Evolutionary conservation across 92 coral and sea anemone genomes (phyloP).

Genomic region (Siderastrea radians): DNA sequence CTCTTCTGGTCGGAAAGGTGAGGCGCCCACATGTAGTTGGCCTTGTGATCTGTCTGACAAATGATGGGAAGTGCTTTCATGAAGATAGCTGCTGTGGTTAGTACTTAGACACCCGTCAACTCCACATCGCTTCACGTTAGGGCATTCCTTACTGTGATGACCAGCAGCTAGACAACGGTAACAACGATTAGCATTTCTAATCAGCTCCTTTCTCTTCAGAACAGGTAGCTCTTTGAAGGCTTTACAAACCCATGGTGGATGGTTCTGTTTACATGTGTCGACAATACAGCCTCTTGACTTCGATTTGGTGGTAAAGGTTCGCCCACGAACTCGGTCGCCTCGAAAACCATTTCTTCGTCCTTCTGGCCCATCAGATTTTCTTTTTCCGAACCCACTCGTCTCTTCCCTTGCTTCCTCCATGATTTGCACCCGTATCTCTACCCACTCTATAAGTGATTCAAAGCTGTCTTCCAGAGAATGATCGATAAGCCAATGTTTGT

Average conservation of each 20-base stretch:
- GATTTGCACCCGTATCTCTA: slow-evolving; percentile 57
- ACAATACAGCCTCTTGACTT: slow-evolving; percentile 42
- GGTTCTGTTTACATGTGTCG: slow-evolving; percentile 48
- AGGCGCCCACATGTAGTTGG: background rate
- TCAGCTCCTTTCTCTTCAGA: slow-evolving; percentile 51
- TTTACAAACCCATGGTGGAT: slow-evolving; percentile 60
- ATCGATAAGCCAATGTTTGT: slow-evolving; percentile 34
- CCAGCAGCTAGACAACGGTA: slow-evolving; percentile 57
- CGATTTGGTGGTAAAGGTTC: slow-evolving; percentile 34
- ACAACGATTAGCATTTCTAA: slow-evolving; percentile 35
- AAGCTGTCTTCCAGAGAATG: too few relatives aligned
- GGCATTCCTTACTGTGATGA: slow-evolving; percentile 47
- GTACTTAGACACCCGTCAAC: slow-evolving; percentile 43
- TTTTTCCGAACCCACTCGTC: slow-evolving; percentile 51
- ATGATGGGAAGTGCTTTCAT: slow-evolving; percentile 17
- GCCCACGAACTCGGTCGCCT: slow-evolving; percentile 7
- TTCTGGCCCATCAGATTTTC: background rate
- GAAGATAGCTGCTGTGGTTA: slow-evolving; percentile 51
- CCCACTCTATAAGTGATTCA: slow-evolving; percentile 37
- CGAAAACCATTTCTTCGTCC: background rate
- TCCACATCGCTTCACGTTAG: slow-evolving; percentile 37
- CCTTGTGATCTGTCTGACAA: background rate
- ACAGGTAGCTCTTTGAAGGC: slow-evolving; percentile 54
- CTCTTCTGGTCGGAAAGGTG: background rate
- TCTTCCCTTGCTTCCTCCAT: slow-evolving; percentile 72